A percentile compares a stretch with the other conserved stretches of the same genome.
Evolutionary conservation across 1,140 invertebrate species (phyloP).

Genomic region (Chymomyza costata): DNA sequence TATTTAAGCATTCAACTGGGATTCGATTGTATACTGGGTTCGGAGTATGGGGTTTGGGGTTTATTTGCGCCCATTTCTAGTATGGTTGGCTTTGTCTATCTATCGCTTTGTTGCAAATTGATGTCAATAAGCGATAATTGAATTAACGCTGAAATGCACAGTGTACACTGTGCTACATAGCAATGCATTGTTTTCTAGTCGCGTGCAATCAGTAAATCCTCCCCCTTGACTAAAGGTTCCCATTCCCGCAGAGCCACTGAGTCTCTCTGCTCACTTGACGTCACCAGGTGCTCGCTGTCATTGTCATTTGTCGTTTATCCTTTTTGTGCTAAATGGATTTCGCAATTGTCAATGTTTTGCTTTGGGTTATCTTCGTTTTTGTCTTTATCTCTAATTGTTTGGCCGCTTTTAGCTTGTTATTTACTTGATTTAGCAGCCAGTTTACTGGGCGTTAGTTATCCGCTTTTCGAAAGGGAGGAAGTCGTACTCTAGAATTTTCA

Average conservation of each 20-base stretch:
- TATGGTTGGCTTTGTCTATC: too few species aligned
- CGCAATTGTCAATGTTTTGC: conserved; percentile 40
- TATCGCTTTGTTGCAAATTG: conserved; percentile 30
- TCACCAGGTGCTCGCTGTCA: conserved; percentile 1
- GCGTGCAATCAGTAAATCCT: conserved; percentile 23
- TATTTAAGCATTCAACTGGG: conserved; percentile 20
- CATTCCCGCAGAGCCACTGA: neutral
- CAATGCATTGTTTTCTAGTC: conserved; percentile 1
- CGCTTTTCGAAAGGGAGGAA: too few species aligned
- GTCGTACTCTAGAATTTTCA: too few species aligned
- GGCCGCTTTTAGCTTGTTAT: conserved; percentile 41
- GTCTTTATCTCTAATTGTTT: conserved; percentile 31
- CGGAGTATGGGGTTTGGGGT: too few species aligned
- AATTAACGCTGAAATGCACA: conserved; percentile 45
- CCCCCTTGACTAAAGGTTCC: too few species aligned
- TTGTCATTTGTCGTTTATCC: conserved; percentile 8
- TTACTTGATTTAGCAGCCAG: conserved; percentile 36
- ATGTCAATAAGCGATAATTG: conserved; percentile 48
- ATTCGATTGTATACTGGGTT: too few species aligned
- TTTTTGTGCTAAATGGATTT: conserved; percentile 18
- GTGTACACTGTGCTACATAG: conserved; percentile 42
- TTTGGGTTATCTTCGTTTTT: conserved; percentile 1
- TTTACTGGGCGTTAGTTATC: neutral
- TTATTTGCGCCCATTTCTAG: neutral
- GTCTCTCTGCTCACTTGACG: neutral